These are phyloP conservation scores for Eilema caniola DNA, from an alignment of 2,888 invertebrate species.

Conservation along the genomic window DNA sequence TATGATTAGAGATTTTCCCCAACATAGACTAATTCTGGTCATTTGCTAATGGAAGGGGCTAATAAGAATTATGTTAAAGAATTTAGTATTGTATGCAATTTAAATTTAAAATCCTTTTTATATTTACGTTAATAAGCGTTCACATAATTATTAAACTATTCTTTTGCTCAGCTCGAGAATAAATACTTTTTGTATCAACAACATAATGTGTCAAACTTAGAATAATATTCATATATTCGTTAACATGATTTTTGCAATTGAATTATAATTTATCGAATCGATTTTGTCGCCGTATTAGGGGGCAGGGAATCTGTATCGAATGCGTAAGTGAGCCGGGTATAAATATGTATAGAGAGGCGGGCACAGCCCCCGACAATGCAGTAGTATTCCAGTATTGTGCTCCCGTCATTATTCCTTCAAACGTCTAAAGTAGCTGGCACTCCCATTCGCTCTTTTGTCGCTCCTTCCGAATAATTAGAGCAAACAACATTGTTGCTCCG, in stretches of 20 bases:
- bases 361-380: constrained; percentile 70
- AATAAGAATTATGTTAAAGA: too few relatives aligned
- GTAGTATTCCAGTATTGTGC: constrained; percentile 75
- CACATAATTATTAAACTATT: neutral
- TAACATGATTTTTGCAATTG: constrained; percentile 53
- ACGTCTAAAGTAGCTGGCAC: constrained; percentile 75
- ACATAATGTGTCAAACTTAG: constrained; percentile 36
- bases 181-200: neutral
- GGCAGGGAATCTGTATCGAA: constrained; percentile 51
- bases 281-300: constrained; percentile 38
- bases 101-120: too few relatives aligned
- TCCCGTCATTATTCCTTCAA: constrained; percentile 73
- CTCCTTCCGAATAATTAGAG: constrained; percentile 85
- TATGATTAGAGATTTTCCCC: too few relatives aligned
- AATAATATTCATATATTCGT: constrained; percentile 52
- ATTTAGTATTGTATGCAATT: too few relatives aligned
- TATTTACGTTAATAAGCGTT: neutral
- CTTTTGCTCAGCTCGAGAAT: neutral
- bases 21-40: too few relatives aligned
- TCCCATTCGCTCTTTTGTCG: constrained; percentile 79
- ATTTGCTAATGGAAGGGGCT: too few relatives aligned
- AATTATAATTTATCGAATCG: constrained; percentile 48
- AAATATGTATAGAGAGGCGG: constrained; percentile 84
- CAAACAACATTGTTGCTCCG: constrained; percentile 68
- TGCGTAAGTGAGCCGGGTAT: constrained; percentile 64